Percentiles rank a stretch among this genome's conserved stretches.
Conservation (phyloP, 2,797 vertebrate genomes). For the Falco naumanni region DNA sequence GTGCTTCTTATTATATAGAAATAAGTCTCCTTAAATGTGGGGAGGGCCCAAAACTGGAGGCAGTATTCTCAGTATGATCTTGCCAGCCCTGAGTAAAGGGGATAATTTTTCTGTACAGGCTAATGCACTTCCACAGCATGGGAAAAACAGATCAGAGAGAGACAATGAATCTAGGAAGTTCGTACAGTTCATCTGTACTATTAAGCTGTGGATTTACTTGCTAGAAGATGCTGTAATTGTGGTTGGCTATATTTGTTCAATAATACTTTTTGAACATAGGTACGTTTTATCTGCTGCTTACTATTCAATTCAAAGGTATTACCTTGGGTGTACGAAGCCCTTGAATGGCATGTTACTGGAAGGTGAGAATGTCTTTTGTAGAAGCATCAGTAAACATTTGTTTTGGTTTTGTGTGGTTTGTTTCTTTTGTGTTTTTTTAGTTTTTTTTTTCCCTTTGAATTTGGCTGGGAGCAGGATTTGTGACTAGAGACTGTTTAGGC, state of each 20-base stretch:
- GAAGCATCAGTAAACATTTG: neutral
- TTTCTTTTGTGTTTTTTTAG: neutral
- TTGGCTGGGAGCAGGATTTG: neutral
- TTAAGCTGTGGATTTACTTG: neutral
- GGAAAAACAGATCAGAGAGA: neutral
- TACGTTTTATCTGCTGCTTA: neutral
- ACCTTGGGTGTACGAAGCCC: neutral
- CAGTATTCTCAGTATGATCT: neutral
- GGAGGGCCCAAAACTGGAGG: neutral
- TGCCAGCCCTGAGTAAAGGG: neutral
- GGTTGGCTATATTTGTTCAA: neutral
- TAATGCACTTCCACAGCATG: neutral
- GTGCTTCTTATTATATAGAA: neutral
- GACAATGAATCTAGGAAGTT: neutral
- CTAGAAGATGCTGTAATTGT: neutral
- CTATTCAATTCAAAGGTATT: neutral
- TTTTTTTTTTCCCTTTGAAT: neutral
- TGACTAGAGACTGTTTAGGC: neutral
- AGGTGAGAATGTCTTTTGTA: neutral
- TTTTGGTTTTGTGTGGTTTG: neutral
- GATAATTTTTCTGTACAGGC: neutral
- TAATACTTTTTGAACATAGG: neutral
- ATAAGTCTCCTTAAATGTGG: neutral
- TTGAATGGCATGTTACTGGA: neutral
- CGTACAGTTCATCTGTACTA: neutral